Conservation (phyloP, 1,140 invertebrate species). For the Bombyx mandarina region DNA sequence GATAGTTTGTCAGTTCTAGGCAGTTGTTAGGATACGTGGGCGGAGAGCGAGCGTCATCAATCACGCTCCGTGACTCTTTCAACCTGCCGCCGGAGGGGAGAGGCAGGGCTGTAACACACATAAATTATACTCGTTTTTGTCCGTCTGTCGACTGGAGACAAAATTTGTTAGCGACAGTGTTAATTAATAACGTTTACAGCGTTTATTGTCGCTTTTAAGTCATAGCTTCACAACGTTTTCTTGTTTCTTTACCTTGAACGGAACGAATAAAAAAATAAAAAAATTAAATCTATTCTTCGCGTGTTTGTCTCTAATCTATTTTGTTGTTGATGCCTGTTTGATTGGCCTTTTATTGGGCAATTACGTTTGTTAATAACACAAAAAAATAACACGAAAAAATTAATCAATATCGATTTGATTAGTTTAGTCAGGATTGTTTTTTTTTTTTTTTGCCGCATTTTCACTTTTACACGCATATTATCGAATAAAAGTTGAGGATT, state of each 20-base stretch:
- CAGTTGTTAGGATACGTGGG: conserved; percentile 48
- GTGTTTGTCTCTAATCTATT: too few relatives aligned
- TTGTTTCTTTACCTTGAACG: neutral
- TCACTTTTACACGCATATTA: too few relatives aligned
- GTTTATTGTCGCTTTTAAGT: conserved; percentile 10
- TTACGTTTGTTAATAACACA: too few relatives aligned
- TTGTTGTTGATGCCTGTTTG: too few relatives aligned
- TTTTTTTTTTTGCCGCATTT: too few relatives aligned
- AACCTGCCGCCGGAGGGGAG: conserved; percentile 54
- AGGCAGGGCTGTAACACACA: conserved; percentile 40
- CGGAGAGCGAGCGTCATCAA: conserved; percentile 53
- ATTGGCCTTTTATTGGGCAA: too few relatives aligned
- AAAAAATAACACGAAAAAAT: too few relatives aligned
- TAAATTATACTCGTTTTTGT: conserved; percentile 61
- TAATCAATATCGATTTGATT: too few relatives aligned
- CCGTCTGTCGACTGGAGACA: conserved; percentile 42
- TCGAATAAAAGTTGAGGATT: too few relatives aligned
- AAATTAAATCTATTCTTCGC: too few relatives aligned
- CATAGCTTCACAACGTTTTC: conserved; percentile 2
- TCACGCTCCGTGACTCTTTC: conserved; percentile 67
- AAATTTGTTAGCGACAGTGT: conserved; percentile 58
- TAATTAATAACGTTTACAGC: conserved; percentile 54
- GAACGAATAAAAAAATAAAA: too few relatives aligned
- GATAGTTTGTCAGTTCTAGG: conserved; percentile 58
- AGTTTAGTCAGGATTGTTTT: too few relatives aligned